phyloP scores from a whole-genome alignment of 1,140 invertebrate genomes.

The Probaryconus sp. region DNA sequence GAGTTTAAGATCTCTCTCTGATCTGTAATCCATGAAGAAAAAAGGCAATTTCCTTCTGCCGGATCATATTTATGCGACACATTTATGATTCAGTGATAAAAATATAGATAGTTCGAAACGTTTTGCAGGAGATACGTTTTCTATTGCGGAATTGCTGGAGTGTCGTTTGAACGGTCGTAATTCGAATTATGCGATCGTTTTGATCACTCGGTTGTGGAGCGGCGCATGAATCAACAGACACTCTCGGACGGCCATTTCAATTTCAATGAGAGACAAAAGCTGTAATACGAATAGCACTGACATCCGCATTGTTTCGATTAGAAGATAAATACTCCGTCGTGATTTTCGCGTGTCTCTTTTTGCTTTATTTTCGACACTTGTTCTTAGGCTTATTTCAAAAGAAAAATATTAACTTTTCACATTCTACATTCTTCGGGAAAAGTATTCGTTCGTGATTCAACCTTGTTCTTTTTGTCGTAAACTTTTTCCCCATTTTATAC shows the following conservation, averaged over 20 bases:
- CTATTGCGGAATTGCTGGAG: slow-evolving; percentile 47
- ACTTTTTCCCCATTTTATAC: no score
- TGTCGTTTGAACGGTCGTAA: slow-evolving; percentile 50
- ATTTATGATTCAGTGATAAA: slow-evolving; percentile 47
- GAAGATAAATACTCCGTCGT: slow-evolving; percentile 20
- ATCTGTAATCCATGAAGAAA: no score
- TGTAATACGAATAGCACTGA: slow-evolving; percentile 35
- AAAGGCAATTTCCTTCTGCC: no score
- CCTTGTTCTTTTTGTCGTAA: no score
- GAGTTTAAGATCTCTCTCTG: no score
- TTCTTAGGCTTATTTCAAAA: no score
- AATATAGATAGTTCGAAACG: slow-evolving; percentile 21
- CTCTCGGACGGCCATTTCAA: slow-evolving; percentile 59
- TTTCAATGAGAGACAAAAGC: slow-evolving; percentile 63
- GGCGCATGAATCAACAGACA: slow-evolving; percentile 48
- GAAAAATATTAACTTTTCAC: no score
- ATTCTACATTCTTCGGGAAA: no score
- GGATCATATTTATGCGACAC: slow-evolving; percentile 38
- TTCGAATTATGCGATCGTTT: slow-evolving; percentile 54
- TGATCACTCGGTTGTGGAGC: slow-evolving; percentile 51
- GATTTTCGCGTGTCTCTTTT: slow-evolving; percentile 23
- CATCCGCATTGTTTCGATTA: slow-evolving; percentile 63
- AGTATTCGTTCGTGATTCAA: no score
- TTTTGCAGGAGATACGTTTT: slow-evolving; percentile 33
- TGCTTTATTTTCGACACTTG: no score